A percentile compares a stretch with the other conserved stretches of the same genome.
Conservation (phyloP, 2,888 invertebrate genomes). For the Geophilus truncorum region DNA sequence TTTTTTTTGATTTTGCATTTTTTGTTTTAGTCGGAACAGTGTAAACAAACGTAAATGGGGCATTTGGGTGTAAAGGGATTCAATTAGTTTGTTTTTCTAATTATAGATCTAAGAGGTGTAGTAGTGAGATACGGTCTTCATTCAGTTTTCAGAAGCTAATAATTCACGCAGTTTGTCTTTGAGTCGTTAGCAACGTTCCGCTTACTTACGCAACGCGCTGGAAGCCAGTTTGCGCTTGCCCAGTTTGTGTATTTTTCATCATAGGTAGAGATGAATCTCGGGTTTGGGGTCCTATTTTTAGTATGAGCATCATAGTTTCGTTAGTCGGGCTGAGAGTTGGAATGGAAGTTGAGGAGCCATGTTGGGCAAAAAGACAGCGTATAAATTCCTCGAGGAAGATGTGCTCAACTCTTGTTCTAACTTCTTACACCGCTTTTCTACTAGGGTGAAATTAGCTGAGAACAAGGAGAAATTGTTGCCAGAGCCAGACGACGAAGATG, state of each 20-base stretch:
- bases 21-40: no score
- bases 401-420: constrained; percentile 35
- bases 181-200: background rate
- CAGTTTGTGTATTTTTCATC: background rate
- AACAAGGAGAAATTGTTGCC: background rate
- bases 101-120: no score
- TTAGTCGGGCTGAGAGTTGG: background rate
- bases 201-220: background rate
- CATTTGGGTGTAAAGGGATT: no score
- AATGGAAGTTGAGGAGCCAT: constrained; percentile 32
- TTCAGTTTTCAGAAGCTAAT: background rate
- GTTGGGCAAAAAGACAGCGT: constrained; percentile 29
- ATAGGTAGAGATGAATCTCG: background rate
- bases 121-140: no score
- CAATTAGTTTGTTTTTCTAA: no score
- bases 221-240: background rate
- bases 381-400: constrained; percentile 31
- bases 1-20: no score
- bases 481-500: background rate
- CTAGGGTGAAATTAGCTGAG: constrained; percentile 25
- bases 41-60: no score
- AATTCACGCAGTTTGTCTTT: background rate
- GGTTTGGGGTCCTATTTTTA: constrained; percentile 11
- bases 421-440: constrained; percentile 33
- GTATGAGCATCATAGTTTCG: background rate